Percentiles rank a stretch among this genome's conserved stretches.
phyloP scores from a whole-genome alignment of 2,797 vertebrate species.

The Ficedula albicollis region DNA sequence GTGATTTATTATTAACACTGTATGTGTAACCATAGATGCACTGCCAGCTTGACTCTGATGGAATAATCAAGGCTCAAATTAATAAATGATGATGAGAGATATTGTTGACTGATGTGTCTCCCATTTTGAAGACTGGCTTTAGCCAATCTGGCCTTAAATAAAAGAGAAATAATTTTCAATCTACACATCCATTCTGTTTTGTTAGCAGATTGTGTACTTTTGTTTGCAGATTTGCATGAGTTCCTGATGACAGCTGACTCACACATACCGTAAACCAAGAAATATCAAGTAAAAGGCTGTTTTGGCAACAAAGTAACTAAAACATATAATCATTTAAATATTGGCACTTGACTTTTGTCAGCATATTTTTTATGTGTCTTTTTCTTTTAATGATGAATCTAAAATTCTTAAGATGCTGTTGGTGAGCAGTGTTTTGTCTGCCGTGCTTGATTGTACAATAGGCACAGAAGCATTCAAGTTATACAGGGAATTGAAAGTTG shows the following conservation, averaged over 20 bases:
- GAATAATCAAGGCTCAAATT: slow-evolving; percentile 1
- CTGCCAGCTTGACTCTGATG: neutral
- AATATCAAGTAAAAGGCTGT: slow-evolving; percentile 20
- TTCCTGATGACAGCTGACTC: slow-evolving; percentile 56
- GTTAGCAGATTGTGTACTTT: slow-evolving; percentile 47
- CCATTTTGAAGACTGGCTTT: neutral
- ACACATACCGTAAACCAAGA: slow-evolving; percentile 34
- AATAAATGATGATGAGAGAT: slow-evolving; percentile 36
- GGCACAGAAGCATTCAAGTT: fast-evolving
- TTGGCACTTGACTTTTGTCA: slow-evolving; percentile 37
- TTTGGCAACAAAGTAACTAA: slow-evolving; percentile 18
- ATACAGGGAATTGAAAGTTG: neutral
- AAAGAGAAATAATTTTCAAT: slow-evolving; percentile 24
- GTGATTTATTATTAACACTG: neutral
- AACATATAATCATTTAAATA: slow-evolving; percentile 16
- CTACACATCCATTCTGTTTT: neutral
- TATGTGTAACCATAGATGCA: neutral
- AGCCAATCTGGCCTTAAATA: slow-evolving; percentile 27
- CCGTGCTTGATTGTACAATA: fast-evolving
- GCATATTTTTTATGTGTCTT: neutral
- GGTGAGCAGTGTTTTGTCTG: neutral
- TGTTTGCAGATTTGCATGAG: slow-evolving; percentile 36
- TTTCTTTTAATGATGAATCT: neutral
- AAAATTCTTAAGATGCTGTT: neutral
- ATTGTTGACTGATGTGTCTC: neutral